These are phyloP conservation scores for Polydrusus cervinus DNA, from an alignment of 2,888 invertebrate species.

Conservation along the genomic window DNA sequence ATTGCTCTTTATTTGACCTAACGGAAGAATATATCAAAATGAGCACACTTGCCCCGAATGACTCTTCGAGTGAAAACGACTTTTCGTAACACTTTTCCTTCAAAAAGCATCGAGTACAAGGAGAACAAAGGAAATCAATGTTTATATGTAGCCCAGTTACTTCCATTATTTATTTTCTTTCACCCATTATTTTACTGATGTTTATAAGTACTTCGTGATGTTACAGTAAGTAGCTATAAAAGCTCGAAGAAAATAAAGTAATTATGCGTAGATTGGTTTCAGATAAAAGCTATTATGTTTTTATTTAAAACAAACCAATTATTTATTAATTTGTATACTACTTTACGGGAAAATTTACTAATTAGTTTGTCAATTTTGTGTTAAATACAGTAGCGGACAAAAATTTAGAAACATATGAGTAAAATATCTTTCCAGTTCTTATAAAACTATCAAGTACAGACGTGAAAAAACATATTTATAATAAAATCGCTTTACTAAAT, in stretches of 20 bases:
- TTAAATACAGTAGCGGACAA: too few relatives aligned
- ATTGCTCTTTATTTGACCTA: too few relatives aligned
- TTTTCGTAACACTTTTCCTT: slow-evolving; percentile 25
- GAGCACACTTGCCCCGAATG: too few relatives aligned
- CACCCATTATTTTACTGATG: not conserved
- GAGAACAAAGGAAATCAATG: slow-evolving; percentile 19
- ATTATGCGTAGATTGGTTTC: not conserved
- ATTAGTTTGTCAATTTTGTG: too few relatives aligned
- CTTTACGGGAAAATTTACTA: too few relatives aligned
- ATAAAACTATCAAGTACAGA: too few relatives aligned
- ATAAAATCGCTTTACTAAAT: too few relatives aligned
- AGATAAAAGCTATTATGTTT: not conserved
- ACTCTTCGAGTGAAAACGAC: not conserved
- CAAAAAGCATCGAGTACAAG: slow-evolving; percentile 9
- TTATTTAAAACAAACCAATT: not conserved
- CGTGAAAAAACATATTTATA: too few relatives aligned
- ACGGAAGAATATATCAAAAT: too few relatives aligned
- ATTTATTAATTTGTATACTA: not conserved
- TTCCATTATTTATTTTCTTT: not conserved
- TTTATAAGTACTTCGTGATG: not conserved
- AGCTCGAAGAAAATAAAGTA: not conserved
- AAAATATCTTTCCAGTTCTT: too few relatives aligned
- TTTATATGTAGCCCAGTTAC: slow-evolving; percentile 5
- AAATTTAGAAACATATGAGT: too few relatives aligned
- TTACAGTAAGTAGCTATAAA: not conserved